These are phyloP conservation scores for Marcusenius ussheri DNA, from an alignment of 2,113 vertebrate genomes.

Conservation along the genomic window DNA sequence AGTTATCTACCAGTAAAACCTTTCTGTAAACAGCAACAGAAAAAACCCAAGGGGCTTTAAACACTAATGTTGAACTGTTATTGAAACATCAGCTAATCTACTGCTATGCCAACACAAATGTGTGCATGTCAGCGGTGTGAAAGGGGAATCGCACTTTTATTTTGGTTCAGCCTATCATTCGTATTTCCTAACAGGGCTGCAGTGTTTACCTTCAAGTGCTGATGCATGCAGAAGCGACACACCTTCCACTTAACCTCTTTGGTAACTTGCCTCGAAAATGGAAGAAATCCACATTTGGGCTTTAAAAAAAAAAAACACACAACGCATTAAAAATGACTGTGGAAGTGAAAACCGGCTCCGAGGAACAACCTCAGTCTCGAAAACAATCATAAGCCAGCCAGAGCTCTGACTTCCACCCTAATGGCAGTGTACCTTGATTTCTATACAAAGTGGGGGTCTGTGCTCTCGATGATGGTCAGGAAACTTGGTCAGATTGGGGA, in stretches of 20 bases:
- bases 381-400: background rate
- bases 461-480: slow-evolving; percentile 65
- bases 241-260: slow-evolving; percentile 88
- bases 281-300: slow-evolving; percentile 97
- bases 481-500: slow-evolving; percentile 88
- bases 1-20: background rate
- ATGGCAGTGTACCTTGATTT: slow-evolving; percentile 77
- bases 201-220: slow-evolving; percentile 72
- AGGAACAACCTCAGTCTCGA: background rate
- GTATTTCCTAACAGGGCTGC: background rate
- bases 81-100: background rate
- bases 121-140: background rate
- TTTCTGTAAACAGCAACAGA: background rate
- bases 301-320: slow-evolving; percentile 46
- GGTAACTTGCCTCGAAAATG: slow-evolving; percentile 76
- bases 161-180: background rate
- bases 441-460: slow-evolving; percentile 82
- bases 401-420: background rate
- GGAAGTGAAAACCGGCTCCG: background rate
- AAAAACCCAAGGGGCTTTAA: background rate
- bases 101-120: background rate
- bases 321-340: slow-evolving; percentile 13
- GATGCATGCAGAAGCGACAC: slow-evolving; percentile 97
- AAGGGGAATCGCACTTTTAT: background rate
- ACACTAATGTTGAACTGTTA: background rate